Evolutionary conservation across 2,888 invertebrate genomes (phyloP), one percentile per base, ranked within the genome.

Genomic region (Lymantria monacha): DNA sequence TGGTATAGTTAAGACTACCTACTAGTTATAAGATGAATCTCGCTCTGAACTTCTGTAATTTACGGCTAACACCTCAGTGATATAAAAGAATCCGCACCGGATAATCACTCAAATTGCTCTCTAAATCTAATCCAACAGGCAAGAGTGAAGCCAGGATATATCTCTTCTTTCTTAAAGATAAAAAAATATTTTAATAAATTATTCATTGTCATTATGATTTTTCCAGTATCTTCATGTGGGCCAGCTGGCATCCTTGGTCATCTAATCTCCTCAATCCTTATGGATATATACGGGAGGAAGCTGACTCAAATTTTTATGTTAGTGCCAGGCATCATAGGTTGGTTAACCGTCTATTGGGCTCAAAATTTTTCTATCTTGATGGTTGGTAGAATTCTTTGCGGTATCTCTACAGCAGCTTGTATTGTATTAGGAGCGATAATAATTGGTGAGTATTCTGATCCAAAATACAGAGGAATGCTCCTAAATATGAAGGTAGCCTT

Each of bases 391-490:
- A 37, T 70, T 1, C 43, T 80, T 0, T 56, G 69, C 3, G 83
- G 81, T 0, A 47, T 80, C 5, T 59, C 74, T 3, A 5, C 5
- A 2, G 74, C 72, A 14, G 67, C 67, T 0, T 68, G 72, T 0
- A 63, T 72, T 0, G 54, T 67, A 0, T 48, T 81, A 2, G 79
- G 79, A 49, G 76, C 79, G 0, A 66, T 83, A 0, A 68, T 77
- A 1, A 77, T 83, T 0, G 81, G 82, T 30, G 84, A 85, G 57
- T 83, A 78, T 43, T 68, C 72, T 0, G 69, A 70, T 12, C 83
- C 83, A 0, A 64, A 65, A 30, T 64, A 79, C 44, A 69, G 84
- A 53, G 81, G 80, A 30, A 70, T 77, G 47, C 83, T 80, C 30
- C 55, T 85, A 0, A 80, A 78, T 43, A 47, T 83, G 0, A 83